Evolutionary conservation across 2,888 invertebrate genomes (phyloP).

Genomic region (Scaeva pyrastri): DNA sequence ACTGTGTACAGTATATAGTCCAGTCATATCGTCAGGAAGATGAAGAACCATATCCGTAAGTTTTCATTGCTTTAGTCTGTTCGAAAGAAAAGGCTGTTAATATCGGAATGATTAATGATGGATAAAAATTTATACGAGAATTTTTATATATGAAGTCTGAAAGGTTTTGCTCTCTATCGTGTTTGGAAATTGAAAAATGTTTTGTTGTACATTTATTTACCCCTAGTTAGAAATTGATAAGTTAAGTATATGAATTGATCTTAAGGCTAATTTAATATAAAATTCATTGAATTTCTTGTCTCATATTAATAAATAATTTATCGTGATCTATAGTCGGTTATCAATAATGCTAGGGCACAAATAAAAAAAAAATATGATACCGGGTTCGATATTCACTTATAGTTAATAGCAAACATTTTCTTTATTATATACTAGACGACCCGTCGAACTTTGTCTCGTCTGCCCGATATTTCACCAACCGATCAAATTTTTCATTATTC

Average conservation of each 20-base stretch:
- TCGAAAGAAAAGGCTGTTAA: not conserved
- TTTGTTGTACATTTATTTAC: not conserved
- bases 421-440: no score
- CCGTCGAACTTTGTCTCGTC: no score
- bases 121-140: not conserved
- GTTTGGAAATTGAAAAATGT: conserved; percentile 26
- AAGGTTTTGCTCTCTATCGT: not conserved
- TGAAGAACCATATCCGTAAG: conserved; percentile 36
- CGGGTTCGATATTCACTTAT: no score
- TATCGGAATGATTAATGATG: conserved; percentile 22
- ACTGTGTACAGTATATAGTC: not conserved
- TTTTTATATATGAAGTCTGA: not conserved
- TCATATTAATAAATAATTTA: not conserved
- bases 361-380: no score
- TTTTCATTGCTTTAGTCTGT: conserved; percentile 16
- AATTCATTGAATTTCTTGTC: conserved; percentile 13
- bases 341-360: not conserved
- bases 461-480: no score
- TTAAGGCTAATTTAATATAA: not conserved
- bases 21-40: conserved; percentile 2
- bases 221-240: not conserved
- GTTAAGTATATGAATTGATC: not conserved
- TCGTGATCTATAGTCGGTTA: not conserved
- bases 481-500: no score
- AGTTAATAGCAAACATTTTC: no score